Evolutionary conservation across 2,888 invertebrate genomes (phyloP).

Genomic region (Chymomyza amoena): DNA sequence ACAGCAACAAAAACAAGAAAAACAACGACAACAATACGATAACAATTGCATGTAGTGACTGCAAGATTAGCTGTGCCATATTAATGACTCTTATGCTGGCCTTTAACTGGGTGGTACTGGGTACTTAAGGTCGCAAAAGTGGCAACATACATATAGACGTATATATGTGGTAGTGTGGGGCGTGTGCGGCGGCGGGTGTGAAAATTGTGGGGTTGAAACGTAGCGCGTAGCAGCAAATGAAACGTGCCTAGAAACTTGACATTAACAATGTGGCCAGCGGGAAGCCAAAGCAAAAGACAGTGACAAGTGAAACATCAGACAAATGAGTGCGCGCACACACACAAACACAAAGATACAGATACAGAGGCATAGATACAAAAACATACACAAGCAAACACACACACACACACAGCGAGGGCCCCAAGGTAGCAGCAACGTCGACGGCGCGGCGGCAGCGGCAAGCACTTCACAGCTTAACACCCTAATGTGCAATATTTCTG

Average conservation of each 20-base stretch:
- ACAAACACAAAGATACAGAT: slow-evolving; percentile 5
- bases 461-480: slow-evolving; percentile 77
- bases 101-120: background rate
- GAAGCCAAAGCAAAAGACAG: slow-evolving; percentile 26
- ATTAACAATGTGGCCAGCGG: slow-evolving; percentile 3
- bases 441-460: slow-evolving; percentile 21
- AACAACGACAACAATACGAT: background rate
- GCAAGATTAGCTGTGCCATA: background rate
- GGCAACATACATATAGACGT: background rate
- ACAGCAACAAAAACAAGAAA: too few species aligned
- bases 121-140: background rate
- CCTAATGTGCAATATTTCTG: slow-evolving; percentile 75
- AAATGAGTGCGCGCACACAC: slow-evolving; percentile 39
- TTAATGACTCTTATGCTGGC: background rate
- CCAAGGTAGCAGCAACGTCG: slow-evolving; percentile 37
- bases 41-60: background rate
- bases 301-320: slow-evolving; percentile 56
- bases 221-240: slow-evolving; percentile 11
- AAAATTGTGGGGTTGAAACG: background rate
- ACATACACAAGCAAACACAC: slow-evolving; percentile 7
- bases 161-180: background rate
- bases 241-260: slow-evolving; percentile 5
- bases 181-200: background rate
- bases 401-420: slow-evolving; percentile 23
- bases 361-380: background rate